phyloP scores from a whole-genome alignment of 2,888 invertebrate genomes.

The Sisyra terminalis region DNA sequence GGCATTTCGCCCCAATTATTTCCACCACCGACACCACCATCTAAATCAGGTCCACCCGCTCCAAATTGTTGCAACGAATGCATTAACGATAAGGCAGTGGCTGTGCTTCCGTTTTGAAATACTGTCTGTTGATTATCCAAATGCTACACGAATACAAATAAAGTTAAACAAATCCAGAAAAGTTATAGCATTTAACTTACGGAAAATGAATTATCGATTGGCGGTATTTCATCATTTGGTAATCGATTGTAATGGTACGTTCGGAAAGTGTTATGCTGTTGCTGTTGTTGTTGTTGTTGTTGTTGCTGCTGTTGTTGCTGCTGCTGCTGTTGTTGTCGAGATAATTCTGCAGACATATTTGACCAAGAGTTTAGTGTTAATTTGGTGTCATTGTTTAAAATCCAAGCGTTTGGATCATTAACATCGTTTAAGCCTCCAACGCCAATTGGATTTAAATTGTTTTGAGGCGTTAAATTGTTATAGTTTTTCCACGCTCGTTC shows the following conservation, averaged over 20 bases:
- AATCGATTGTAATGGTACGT: slow-evolving; percentile 19
- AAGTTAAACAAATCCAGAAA: background rate
- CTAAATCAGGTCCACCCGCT: background rate
- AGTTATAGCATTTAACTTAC: slow-evolving; percentile 16
- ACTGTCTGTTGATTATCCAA: slow-evolving; percentile 10
- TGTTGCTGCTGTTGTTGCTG: slow-evolving; percentile 20
- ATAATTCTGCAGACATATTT: slow-evolving; percentile 13
- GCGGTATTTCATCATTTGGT: slow-evolving; percentile 26
- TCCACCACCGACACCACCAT: slow-evolving; percentile 1
- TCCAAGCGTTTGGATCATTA: slow-evolving; percentile 27
- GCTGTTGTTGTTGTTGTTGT: slow-evolving; percentile 24
- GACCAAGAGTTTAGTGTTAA: slow-evolving; percentile 21
- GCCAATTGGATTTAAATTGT: slow-evolving; percentile 1
- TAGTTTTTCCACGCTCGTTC: slow-evolving; percentile 55
- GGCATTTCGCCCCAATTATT: slow-evolving; percentile 7
- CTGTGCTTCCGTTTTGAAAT: slow-evolving; percentile 12
- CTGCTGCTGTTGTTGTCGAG: slow-evolving; percentile 21
- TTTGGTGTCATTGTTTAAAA: slow-evolving; percentile 26
- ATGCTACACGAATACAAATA: slow-evolving; percentile 1
- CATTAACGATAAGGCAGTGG: slow-evolving; percentile 11
- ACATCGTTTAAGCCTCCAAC: slow-evolving; percentile 21
- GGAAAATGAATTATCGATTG: slow-evolving; percentile 30
- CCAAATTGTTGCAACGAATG: slow-evolving; percentile 14
- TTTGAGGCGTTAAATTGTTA: slow-evolving; percentile 13
- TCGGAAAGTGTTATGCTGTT: slow-evolving; percentile 20